Conservation (phyloP, 2,113 vertebrate species). For the Calypte anna region DNA sequence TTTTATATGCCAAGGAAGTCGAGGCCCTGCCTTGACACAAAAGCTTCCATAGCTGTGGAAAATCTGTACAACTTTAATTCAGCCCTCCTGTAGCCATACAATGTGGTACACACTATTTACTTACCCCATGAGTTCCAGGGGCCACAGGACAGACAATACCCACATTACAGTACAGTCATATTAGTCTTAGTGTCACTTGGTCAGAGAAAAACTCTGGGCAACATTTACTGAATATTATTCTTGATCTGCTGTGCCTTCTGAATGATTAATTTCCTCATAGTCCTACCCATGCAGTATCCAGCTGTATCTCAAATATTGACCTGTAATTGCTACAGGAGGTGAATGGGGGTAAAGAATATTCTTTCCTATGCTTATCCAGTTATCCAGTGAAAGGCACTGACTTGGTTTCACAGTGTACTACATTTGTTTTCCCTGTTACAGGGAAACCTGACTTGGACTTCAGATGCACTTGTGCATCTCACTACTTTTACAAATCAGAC, state of each 20-base stretch:
- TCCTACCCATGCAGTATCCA: background rate
- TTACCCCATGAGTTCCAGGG: background rate
- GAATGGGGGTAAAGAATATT: background rate
- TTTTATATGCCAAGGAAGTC: constrained; percentile 2
- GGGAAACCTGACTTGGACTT: background rate
- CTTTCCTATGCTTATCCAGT: background rate
- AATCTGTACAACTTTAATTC: background rate
- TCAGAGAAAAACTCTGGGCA: constrained; percentile 1
- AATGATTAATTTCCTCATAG: constrained; percentile 36
- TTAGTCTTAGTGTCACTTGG: background rate
- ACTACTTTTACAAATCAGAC: background rate
- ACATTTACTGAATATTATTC: constrained; percentile 26
- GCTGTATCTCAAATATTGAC: constrained; percentile 35
- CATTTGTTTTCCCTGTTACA: background rate
- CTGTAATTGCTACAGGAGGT: background rate
- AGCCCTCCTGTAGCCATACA: background rate
- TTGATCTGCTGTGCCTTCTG: background rate
- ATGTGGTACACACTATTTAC: background rate
- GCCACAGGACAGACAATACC: background rate
- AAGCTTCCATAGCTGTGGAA: constrained; percentile 14
- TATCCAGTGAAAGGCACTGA: background rate
- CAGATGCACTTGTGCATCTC: background rate
- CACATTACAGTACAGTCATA: background rate
- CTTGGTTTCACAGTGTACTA: background rate
- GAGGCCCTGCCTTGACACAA: background rate